phyloP scores from a whole-genome alignment of 2,888 invertebrate genomes.

The Opisthograptis luteolata region DNA sequence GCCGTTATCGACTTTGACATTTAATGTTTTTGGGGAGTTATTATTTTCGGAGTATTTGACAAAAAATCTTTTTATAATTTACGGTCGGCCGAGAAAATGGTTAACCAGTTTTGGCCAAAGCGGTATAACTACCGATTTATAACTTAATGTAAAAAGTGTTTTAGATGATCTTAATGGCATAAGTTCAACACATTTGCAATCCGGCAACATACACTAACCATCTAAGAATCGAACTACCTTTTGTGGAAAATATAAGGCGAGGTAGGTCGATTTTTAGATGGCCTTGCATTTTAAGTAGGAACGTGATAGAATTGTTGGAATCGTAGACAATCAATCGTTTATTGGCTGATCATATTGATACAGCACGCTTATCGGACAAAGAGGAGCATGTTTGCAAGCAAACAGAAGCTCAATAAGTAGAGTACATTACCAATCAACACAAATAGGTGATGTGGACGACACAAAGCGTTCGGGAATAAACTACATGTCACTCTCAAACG shows the following conservation, averaged over 20 bases:
- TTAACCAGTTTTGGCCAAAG: no score
- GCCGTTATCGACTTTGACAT: constrained; percentile 70
- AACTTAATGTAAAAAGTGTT: no score
- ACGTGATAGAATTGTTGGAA: background rate
- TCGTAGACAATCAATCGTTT: constrained; percentile 14
- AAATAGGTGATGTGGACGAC: constrained; percentile 53
- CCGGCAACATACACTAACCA: no score
- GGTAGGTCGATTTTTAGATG: no score
- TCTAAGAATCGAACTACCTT: no score
- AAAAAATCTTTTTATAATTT: constrained; percentile 44
- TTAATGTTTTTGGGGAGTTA: constrained; percentile 72
- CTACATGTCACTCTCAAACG: constrained; percentile 60
- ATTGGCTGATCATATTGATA: constrained; percentile 24
- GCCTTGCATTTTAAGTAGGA: constrained; percentile 26
- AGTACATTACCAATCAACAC: constrained; percentile 54
- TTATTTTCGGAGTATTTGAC: constrained; percentile 53
- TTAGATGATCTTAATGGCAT: no score
- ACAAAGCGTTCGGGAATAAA: constrained; percentile 52
- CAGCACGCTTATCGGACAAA: constrained; percentile 18
- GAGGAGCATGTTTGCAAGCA: constrained; percentile 16
- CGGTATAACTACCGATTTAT: no score
- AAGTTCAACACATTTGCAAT: no score
- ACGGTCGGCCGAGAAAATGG: no score
- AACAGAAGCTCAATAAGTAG: constrained; percentile 27
- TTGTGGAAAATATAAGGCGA: no score